phyloP scores from a whole-genome alignment of 2,888 invertebrate genomes.

The Megalurothrips usitatus region DNA sequence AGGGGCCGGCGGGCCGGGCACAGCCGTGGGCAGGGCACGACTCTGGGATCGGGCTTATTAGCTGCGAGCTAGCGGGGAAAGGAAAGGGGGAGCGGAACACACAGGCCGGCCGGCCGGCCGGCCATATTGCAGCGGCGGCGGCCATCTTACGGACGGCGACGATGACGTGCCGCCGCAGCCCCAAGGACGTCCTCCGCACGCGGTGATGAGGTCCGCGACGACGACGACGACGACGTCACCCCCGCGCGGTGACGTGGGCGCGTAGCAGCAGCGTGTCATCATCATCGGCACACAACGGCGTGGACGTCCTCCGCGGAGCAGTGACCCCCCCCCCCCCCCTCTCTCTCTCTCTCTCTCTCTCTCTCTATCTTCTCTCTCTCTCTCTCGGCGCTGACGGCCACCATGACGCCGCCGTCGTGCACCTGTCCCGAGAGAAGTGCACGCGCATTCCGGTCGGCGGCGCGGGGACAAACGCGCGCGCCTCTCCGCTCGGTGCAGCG shows the following conservation, averaged over 20 bases:
- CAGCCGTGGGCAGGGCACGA: neutral
- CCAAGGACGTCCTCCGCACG: neutral
- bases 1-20: neutral
- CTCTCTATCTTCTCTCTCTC: too few relatives aligned
- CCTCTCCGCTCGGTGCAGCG: neutral
- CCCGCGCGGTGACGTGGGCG: neutral
- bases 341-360: too few relatives aligned
- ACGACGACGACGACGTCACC: too few relatives aligned
- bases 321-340: too few relatives aligned
- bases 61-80: neutral
- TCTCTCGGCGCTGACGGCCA: neutral
- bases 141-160: neutral
- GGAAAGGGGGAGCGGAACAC: neutral
- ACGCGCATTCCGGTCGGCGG: too few relatives aligned
- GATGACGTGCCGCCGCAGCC: neutral
- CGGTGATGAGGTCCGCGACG: neutral
- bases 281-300: too few relatives aligned
- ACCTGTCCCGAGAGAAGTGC: too few relatives aligned
- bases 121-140: constrained; percentile 6
- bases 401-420: neutral
- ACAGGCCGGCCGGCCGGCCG: neutral
- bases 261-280: too few relatives aligned
- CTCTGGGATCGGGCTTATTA: constrained; percentile 10
- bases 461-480: too few relatives aligned
- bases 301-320: neutral